Evolutionary conservation across 2,113 vertebrate species (phyloP), one percentile per base, ranked within the genome.

Genomic region (Leptosomus discolor): DNA sequence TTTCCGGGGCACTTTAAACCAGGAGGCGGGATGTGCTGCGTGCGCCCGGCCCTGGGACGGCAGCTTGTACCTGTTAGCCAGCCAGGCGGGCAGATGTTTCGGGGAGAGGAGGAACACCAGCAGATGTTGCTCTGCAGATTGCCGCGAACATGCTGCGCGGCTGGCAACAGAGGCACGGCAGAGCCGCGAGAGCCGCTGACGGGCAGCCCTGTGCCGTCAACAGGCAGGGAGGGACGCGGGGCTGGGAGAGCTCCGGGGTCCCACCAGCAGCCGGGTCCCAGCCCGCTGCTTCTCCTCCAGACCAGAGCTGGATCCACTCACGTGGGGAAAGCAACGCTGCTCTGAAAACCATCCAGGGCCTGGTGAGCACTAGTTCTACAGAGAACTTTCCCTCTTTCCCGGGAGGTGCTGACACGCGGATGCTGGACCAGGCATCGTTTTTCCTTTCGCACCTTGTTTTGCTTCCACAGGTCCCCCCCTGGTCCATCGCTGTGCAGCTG

Each of bases 21-120:
- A 6, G 48, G 48, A 71, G 26, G 2, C 0, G 2, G 64, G 64
- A 21, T 0, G 3, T 7, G 58, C 78, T 30, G 54, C 3, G 4
- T 32, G 57, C 39, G 7, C 16, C 77, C 45, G 75, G 54, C 85
- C 85, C 73, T 65, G 41, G 8, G 30, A 27, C 22, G 70, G 61
- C 61, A 53, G 63, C 88, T 56, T 3, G 30, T 16, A 6, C 14
- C 29, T 36, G 19, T 29, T 2, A n/a, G 43, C 46, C 21, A 60
- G 88, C 95, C 76, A 65, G 43, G 88, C 2, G 4, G 22, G 61
- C 91, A 87, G 85, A 70, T 90, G 91, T 45, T 91, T 30, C 3
- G 5, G 77, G 58, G 63, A 8, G 24, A 63, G 76, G 57, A 61
- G 48, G 73, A 34, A 24, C 67, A 6, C 1, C 0, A 3, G 30